Conservation (phyloP, 2,113 vertebrate species). For the Paedocypris sp. region DNA sequence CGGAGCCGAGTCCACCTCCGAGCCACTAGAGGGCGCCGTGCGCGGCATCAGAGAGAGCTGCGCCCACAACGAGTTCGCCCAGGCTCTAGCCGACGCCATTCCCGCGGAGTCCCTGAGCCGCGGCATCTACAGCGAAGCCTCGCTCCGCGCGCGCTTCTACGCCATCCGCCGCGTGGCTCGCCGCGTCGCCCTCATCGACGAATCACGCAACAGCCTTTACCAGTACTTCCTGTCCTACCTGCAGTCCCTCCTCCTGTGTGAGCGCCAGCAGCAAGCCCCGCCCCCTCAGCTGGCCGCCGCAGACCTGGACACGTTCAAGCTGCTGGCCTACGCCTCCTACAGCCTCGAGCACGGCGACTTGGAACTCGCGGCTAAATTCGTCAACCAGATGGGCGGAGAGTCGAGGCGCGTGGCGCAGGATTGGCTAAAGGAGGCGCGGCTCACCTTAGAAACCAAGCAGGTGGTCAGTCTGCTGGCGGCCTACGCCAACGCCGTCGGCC, state of each 20-base stretch:
- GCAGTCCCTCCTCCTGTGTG: constrained; percentile 80
- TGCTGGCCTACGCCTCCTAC: constrained; percentile 84
- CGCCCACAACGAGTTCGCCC: constrained; percentile 68
- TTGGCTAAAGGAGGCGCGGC: constrained; percentile 83
- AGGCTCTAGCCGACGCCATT: constrained; percentile 68
- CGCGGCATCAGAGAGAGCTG: constrained; percentile 68
- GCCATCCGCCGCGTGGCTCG: constrained; percentile 71
- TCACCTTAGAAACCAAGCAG: constrained; percentile 88
- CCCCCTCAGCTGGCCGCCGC: constrained; percentile 66
- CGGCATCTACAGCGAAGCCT: constrained; percentile 84
- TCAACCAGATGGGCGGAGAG: constrained; percentile 88
- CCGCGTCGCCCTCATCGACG: constrained; percentile 84
- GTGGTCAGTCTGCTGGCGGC: constrained; percentile 79
- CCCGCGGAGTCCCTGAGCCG: constrained; percentile 75
- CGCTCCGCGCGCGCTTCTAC: constrained; percentile 76
- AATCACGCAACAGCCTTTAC: constrained; percentile 85
- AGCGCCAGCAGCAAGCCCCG: constrained; percentile 67
- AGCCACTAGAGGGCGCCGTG: constrained; percentile 69
- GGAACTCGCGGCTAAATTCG: constrained; percentile 87
- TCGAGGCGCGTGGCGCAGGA: constrained; percentile 80
- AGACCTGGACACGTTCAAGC: constrained; percentile 79
- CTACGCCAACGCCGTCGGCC: constrained; percentile 81
- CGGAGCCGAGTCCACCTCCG: constrained; percentile 56
- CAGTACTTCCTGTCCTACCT: constrained; percentile 94
- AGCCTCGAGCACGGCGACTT: constrained; percentile 88